Base-by-base conservation (phyloP, 1,140 invertebrate species). In the Araneus ventricosus region DNA sequence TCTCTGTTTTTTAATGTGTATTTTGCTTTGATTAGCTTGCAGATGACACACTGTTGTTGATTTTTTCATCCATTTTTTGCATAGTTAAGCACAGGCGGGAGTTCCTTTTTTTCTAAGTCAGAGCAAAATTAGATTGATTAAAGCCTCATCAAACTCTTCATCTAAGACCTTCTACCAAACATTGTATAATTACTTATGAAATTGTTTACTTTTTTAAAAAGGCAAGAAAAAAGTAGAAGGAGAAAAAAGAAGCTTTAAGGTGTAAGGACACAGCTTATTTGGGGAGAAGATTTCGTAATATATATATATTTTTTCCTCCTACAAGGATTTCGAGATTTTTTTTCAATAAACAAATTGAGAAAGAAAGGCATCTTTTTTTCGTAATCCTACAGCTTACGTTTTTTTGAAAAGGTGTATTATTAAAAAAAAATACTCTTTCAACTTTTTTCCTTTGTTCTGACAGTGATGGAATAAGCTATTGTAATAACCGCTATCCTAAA, bases 401-500 rank as follows among this genome's bases (percentile, higher is more conserved):
- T 75, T 88, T 75, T 88, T 45, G 37, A 75, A 88, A 87, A 88
- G 63, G 37, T 27, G 4, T n/a, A 39, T 88, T 70, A 88, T 88
- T 88, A 88, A 88, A 88, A 88, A 87, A 61, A 87, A 63, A 63
- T 27, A 67, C 75, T 87, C 85, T 87, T 61, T 59, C 57, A 87
- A 52, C 39, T 70, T 45, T 75, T 52, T 75, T 30, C 63, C 39
- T 70, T 88, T 88, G 70, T 88, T 45, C 87, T 88, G 87, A 88
- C 87, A 88, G 37, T 88, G 87, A 88, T 88, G 87, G 63, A 88
- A 88, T 88, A 88, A 88, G 87, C 87, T 88, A 41, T 88, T 88
- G 63, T 88, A 88, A 88, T 88, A 88, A 88, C 87, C 63, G 39
- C 87, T 27, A 70, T 67, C 61, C 30, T 88, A 70, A 88, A 88